Conservation (phyloP, 1,140 invertebrate species). For the Stegodyphus mimosarum region DNA sequence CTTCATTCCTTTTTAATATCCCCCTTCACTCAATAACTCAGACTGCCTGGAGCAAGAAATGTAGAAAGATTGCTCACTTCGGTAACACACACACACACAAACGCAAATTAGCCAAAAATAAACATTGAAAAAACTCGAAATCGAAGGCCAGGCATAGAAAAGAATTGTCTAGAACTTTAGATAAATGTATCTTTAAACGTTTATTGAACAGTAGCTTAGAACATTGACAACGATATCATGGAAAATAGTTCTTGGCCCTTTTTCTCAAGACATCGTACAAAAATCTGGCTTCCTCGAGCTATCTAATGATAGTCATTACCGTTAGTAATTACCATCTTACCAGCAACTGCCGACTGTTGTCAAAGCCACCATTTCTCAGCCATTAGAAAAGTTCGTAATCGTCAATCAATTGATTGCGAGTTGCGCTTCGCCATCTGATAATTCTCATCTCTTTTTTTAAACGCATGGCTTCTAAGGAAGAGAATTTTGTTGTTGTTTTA, state of each 20-base stretch:
- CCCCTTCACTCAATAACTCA: too few relatives aligned
- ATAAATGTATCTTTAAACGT: conserved; percentile 6
- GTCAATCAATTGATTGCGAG: conserved; percentile 23
- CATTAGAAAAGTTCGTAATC: conserved; percentile 8
- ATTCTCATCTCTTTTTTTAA: neutral
- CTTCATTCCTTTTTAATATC: too few relatives aligned
- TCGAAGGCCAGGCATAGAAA: conserved; percentile 3
- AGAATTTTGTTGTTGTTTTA: too few relatives aligned
- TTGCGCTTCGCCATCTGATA: neutral
- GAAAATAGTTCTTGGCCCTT: neutral
- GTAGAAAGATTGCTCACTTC: too few relatives aligned
- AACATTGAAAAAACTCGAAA: too few relatives aligned
- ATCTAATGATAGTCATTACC: conserved; percentile 27
- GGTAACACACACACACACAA: too few relatives aligned
- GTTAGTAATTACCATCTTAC: conserved; percentile 13
- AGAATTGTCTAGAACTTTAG: neutral
- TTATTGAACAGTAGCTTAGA: conserved; percentile 10
- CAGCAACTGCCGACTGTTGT: neutral
- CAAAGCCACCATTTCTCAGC: neutral
- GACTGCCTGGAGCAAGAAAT: too few relatives aligned
- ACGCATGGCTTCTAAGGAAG: too few relatives aligned
- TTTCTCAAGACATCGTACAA: neutral
- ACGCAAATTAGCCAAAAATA: too few relatives aligned
- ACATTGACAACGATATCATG: neutral
- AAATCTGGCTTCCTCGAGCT: neutral